Evolutionary conservation across 2,888 invertebrate species (phyloP), one percentile per base, ranked within the genome.

Genomic region (Polymixis flavicincta): DNA sequence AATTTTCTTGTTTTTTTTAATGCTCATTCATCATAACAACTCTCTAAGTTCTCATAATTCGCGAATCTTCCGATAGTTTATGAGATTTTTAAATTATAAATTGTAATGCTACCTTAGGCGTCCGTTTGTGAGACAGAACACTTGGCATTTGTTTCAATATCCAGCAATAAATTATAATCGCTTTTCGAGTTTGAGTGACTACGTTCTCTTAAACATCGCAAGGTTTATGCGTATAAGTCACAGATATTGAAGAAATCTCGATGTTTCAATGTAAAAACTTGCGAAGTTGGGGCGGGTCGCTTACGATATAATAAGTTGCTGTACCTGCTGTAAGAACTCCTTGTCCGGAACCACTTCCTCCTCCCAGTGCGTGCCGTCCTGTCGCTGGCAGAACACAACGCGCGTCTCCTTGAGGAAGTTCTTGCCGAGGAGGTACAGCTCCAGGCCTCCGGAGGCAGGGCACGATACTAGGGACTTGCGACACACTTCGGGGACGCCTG

Each of bases 351-450:
- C 94, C n/a, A 98, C 98, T 78, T 97, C 97, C 89, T 98, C 98
- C 92, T 98, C 98, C 98, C 98, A 99, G 60, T 97, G 93, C 86
- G 97, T 92, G 90, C 97, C 94, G 84, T 97, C 96, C 83, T 97
- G 96, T 78, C 97, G 89, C 87, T 97, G 95, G 89, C 98, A 97
- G 95, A 99, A 98, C 83, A 98, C 97, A 22, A 99, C 98, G 85
- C 98, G 97, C 11, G 98, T 98, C 94, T 99, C 99, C 95, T 99
- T 99, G 64, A 98, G 97, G 93, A 99, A 99, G 94, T 99, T 99
- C 95, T 99, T 99, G 54, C 99, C 99, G 79, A 99, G 97, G 61
- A 99, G 98, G 94, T 98, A 99, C 69, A 99, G 96, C 93, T 99
- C 99, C 78, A 98, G 93, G 1, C 98, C 98, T 13, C 99, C 99